phyloP scores from a whole-genome alignment of 2,797 vertebrate genomes.

The Pseudotriccus pelzelni region DNA sequence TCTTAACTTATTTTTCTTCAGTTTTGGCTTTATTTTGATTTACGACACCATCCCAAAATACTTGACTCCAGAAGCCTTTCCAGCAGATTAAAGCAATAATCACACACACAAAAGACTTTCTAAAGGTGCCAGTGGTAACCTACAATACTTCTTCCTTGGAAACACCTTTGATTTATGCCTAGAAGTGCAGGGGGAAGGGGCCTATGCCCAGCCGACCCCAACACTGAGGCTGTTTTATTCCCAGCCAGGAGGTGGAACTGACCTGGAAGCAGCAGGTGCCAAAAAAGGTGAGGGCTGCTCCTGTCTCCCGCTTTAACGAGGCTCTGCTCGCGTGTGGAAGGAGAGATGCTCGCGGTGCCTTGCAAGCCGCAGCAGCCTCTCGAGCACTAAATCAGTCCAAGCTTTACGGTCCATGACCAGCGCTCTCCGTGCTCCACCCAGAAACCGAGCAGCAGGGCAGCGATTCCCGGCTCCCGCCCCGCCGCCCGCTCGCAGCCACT shows the following conservation, averaged over 20 bases:
- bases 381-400: not conserved
- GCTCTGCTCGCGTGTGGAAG: not conserved
- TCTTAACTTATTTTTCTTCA: not conserved
- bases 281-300: not conserved
- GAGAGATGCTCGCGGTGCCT: not conserved
- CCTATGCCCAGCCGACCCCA: not conserved
- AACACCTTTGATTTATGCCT: not conserved
- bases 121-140: not conserved
- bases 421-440: constrained; percentile 44
- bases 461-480: not conserved
- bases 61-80: not conserved
- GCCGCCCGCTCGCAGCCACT: not conserved
- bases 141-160: not conserved
- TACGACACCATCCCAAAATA: not conserved
- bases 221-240: not conserved
- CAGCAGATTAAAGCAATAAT: not conserved
- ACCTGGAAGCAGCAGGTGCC: not conserved
- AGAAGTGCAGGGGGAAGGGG: not conserved
- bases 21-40: not conserved
- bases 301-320: not conserved
- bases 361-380: not conserved
- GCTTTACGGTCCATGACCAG: constrained; percentile 45
- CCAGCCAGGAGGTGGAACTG: not conserved
- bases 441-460: constrained; percentile 6
- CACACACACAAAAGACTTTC: not conserved